phyloP scores from a whole-genome alignment of 2,888 invertebrate species.

The Schizaphis graminum region DNA sequence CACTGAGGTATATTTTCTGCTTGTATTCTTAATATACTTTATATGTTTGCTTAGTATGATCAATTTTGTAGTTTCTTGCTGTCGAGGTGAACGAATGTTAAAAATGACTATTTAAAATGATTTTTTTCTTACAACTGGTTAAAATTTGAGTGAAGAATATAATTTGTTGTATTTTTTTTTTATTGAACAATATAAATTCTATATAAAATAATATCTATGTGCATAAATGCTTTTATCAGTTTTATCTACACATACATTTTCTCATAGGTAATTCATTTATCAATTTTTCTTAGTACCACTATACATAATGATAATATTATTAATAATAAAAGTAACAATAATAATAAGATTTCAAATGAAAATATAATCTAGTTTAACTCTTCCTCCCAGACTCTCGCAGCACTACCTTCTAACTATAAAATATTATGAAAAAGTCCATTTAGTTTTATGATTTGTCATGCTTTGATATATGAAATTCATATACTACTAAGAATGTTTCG shows the following conservation, averaged over 20 bases:
- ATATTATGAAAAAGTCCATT: conserved; percentile 18
- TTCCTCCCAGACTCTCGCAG: background rate
- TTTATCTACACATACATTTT: background rate
- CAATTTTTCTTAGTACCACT: background rate
- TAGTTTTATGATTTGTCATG: conserved; percentile 51
- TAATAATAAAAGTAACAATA: background rate
- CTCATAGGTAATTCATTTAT: background rate
- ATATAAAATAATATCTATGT: background rate
- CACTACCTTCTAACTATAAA: conserved; percentile 5
- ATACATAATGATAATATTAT: background rate
- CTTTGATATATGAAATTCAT: background rate
- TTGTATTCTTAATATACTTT: background rate
- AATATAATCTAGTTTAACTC: background rate
- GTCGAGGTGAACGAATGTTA: background rate
- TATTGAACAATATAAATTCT: background rate
- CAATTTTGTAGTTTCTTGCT: background rate
- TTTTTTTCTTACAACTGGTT: background rate
- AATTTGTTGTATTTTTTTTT: background rate
- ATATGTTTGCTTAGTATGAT: background rate
- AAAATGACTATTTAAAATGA: background rate
- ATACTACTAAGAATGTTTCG: background rate
- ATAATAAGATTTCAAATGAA: background rate
- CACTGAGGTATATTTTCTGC: background rate
- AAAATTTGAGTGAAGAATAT: background rate
- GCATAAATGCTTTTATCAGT: background rate